Percentiles rank a stretch among this genome's conserved stretches.
phyloP scores from a whole-genome alignment of 2,888 invertebrate species.

The Pardosa pseudoannulata region DNA sequence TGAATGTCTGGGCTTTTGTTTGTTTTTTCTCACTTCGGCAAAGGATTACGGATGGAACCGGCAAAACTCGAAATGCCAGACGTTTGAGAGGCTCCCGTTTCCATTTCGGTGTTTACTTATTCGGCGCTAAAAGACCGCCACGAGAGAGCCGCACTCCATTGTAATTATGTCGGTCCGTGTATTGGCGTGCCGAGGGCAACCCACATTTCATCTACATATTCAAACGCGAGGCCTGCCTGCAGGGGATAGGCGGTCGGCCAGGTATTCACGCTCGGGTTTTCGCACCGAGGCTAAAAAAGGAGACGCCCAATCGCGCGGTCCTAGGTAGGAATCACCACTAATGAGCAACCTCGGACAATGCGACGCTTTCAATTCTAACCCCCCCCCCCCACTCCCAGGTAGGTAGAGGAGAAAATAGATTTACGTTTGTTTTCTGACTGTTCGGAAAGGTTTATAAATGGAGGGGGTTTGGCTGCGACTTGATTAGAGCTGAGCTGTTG shows the following conservation, averaged over 20 bases:
- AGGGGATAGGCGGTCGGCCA: constrained; percentile 44
- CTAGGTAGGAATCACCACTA: not conserved
- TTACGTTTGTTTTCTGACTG: not conserved
- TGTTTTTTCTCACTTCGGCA: no score
- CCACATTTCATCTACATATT: constrained; percentile 57
- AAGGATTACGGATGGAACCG: no score
- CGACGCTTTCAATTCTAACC: not conserved
- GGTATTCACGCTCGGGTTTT: constrained; percentile 33
- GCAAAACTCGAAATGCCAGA: no score
- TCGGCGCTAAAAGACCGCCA: constrained; percentile 9
- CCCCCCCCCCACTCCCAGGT: not conserved
- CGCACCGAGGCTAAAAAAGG: constrained; percentile 24
- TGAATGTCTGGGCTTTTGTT: no score
- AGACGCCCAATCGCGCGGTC: constrained; percentile 18
- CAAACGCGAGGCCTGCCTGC: constrained; percentile 26
- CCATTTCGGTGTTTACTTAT: not conserved
- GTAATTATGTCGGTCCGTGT: constrained; percentile 29
- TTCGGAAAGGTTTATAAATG: not conserved
- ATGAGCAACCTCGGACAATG: constrained; percentile 25
- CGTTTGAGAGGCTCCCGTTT: no score
- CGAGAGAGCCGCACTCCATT: not conserved
- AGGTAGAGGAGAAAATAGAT: not conserved
- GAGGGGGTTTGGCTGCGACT: not conserved
- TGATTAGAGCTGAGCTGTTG: not conserved
- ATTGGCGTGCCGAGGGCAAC: constrained; percentile 30